Evolutionary conservation across 2,797 vertebrate species (phyloP).

Genomic region (Pempheris klunzingeri): DNA sequence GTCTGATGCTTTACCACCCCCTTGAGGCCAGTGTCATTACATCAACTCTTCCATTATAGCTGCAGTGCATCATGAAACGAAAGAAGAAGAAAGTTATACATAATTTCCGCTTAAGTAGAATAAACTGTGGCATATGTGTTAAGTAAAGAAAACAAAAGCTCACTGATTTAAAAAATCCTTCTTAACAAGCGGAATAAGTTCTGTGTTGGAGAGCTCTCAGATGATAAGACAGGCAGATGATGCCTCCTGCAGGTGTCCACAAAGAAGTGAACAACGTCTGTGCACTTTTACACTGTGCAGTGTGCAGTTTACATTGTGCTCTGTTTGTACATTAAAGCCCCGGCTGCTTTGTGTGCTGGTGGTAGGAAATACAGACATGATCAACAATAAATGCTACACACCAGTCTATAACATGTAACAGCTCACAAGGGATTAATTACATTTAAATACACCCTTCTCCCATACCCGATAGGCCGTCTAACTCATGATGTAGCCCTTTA

Average conservation of each 20-base stretch:
- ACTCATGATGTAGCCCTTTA: constrained; percentile 77
- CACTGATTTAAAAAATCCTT: not conserved
- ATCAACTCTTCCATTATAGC: not conserved
- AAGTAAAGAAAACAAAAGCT: not conserved
- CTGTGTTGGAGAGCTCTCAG: not conserved
- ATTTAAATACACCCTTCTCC: constrained; percentile 52
- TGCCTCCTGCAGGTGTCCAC: constrained; percentile 50
- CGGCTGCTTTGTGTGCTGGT: not conserved
- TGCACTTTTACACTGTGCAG: not conserved
- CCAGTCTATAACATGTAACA: constrained; percentile 36
- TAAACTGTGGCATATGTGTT: not conserved
- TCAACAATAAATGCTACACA: constrained; percentile 35
- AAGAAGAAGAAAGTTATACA: not conserved
- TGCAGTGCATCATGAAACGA: not conserved
- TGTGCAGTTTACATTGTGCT: not conserved
- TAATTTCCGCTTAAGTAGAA: not conserved
- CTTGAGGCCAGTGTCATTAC: constrained; percentile 20
- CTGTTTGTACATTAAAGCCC: constrained; percentile 21
- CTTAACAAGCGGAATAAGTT: not conserved
- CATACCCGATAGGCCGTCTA: constrained; percentile 40
- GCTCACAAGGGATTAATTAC: constrained; percentile 65
- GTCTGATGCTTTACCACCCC: constrained; percentile 25
- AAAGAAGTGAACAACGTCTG: constrained; percentile 10
- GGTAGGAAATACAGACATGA: constrained; percentile 19
- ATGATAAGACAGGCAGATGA: constrained; percentile 17